Percentiles rank a stretch among this genome's conserved stretches.
phyloP scores from a whole-genome alignment of 2,113 vertebrate genomes.

The Eurystomus gularis region DNA sequence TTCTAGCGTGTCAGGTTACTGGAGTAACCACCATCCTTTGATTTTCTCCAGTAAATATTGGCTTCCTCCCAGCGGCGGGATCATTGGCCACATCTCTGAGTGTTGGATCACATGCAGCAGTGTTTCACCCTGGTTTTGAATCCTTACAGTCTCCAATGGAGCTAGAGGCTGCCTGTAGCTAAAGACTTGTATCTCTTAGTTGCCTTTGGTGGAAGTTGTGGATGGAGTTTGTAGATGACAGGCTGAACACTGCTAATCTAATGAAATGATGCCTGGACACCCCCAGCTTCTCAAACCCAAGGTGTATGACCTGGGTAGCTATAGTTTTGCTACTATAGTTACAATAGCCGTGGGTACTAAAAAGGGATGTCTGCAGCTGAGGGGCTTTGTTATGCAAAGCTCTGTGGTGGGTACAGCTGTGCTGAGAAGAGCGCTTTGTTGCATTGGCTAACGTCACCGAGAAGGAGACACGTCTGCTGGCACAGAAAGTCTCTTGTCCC shows the following conservation, averaged over 20 bases:
- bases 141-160: background rate
- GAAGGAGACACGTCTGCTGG: background rate
- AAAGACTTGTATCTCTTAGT: background rate
- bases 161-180: background rate
- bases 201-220: background rate
- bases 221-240: background rate
- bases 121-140: background rate
- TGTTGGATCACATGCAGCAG: background rate
- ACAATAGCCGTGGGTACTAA: background rate
- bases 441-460: background rate
- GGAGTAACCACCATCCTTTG: background rate
- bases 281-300: background rate
- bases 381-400: background rate
- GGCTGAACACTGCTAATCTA: fast-evolving
- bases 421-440: background rate
- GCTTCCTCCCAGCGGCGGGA: background rate
- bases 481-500: background rate
- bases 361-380: background rate
- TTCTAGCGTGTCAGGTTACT: background rate
- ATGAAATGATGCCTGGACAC: background rate
- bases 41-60: background rate
- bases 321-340: background rate
- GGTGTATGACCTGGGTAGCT: background rate
- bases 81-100: background rate
- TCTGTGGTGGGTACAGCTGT: background rate